phyloP scores from a whole-genome alignment of 2,113 vertebrate genomes.

The Martes martes region DNA sequence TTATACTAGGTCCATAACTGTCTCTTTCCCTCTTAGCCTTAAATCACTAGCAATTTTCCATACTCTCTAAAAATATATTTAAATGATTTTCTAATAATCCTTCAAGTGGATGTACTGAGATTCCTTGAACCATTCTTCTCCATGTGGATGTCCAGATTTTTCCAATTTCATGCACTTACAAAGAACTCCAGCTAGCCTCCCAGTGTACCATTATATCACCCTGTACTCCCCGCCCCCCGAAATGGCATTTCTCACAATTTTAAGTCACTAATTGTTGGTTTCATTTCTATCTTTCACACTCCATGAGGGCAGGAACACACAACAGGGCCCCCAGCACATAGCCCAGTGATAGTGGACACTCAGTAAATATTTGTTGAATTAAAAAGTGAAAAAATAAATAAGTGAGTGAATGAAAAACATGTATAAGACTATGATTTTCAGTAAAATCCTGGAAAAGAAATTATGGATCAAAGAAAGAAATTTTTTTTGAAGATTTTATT shows the following conservation, averaged over 20 bases:
- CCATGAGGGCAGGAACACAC: not conserved
- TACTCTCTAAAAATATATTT: constrained; percentile 22
- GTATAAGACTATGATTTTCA: not conserved
- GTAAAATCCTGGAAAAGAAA: not conserved
- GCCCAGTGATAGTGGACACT: not conserved
- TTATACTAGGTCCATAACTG: not conserved
- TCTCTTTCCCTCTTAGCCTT: not conserved
- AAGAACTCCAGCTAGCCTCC: not conserved
- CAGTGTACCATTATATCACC: not conserved
- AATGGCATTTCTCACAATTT: not conserved
- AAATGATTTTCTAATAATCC: constrained; percentile 17
- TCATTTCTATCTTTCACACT: not conserved
- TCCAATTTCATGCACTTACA: not conserved
- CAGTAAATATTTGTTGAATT: not conserved
- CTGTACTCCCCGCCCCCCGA: not conserved
- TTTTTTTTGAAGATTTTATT: not conserved
- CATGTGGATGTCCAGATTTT: not conserved
- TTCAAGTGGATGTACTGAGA: not conserved
- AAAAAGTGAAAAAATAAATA: not conserved
- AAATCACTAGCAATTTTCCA: constrained; percentile 37
- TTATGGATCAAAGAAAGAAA: constrained; percentile 2
- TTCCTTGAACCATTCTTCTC: not conserved
- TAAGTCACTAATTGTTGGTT: not conserved
- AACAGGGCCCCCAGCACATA: not conserved
- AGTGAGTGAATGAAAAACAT: not conserved